Evolutionary conservation across 2,797 vertebrate genomes (phyloP).

Genomic region (Anabas testudineus): DNA sequence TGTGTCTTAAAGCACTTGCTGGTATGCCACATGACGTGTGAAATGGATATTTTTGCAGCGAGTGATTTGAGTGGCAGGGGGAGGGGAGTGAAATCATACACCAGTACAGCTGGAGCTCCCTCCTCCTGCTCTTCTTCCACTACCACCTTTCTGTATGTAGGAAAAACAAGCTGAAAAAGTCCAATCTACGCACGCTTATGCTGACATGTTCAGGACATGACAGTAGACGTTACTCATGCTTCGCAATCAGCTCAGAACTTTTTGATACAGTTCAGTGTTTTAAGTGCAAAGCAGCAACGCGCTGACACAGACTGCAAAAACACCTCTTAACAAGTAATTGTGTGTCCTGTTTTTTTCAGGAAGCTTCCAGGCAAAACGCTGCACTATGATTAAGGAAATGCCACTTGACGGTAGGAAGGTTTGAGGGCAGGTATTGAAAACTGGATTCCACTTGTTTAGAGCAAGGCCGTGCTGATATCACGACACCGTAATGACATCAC

Average conservation of each 20-base stretch:
- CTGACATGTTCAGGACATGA: constrained; percentile 15
- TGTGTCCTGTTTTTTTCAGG: neutral
- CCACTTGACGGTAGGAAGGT: neutral
- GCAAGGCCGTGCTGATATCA: neutral
- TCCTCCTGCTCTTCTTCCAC: constrained; percentile 6
- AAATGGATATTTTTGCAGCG: constrained; percentile 17
- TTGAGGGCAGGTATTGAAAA: neutral
- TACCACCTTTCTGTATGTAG: constrained; percentile 24
- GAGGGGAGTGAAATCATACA: constrained; percentile 53
- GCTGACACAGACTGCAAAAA: neutral
- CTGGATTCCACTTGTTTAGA: neutral
- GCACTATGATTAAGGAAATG: neutral
- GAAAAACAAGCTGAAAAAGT: constrained; percentile 34
- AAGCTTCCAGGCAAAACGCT: neutral
- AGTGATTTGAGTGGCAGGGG: constrained; percentile 37
- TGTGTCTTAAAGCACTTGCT: neutral
- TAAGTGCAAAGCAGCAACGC: neutral
- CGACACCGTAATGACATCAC: neutral
- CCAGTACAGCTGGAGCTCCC: constrained; percentile 22
- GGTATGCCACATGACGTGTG: neutral
- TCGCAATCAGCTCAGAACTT: neutral
- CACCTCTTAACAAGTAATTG: neutral
- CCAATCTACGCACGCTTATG: neutral
- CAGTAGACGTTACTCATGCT: constrained; percentile 3
- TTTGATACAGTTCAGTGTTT: neutral